These are phyloP conservation scores for Brachionus koreanus DNA, from an alignment of 1,140 invertebrate species.

Conservation along the genomic window DNA sequence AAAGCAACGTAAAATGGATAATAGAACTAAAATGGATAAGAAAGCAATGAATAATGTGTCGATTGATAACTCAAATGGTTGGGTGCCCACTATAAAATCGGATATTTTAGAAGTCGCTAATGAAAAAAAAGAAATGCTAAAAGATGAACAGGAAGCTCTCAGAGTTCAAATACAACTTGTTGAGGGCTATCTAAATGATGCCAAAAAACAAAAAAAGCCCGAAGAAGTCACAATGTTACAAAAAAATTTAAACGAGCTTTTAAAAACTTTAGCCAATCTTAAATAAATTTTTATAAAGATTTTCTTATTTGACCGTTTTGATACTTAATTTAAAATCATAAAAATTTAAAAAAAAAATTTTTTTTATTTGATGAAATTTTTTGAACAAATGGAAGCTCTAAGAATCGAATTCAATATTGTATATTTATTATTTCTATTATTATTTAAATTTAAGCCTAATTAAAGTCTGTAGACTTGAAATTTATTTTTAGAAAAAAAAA, in stretches of 20 bases:
- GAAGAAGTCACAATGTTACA: not conserved
- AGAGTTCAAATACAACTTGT: conserved; percentile 23
- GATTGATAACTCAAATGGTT: conserved; percentile 14
- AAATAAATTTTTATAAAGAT: not conserved
- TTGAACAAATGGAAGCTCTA: no score
- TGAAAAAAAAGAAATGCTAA: not conserved
- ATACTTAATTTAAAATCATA: not conserved
- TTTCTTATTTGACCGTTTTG: not conserved
- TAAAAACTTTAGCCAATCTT: not conserved
- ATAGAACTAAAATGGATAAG: not conserved
- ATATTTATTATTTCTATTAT: no score
- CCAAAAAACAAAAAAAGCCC: not conserved
- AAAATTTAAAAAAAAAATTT: no score
- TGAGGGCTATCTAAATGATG: conserved; percentile 5
- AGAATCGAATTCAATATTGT: no score
- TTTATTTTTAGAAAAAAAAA: no score
- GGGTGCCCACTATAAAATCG: not conserved
- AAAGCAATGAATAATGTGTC: not conserved
- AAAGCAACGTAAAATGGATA: not conserved
- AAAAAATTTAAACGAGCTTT: conserved; percentile 39
- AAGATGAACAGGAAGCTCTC: not conserved
- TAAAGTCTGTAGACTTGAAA: no score
- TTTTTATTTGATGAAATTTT: no score
- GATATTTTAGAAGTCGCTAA: not conserved
- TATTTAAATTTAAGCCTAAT: no score